Evolutionary conservation across 2,888 invertebrate genomes (phyloP), one percentile per base, ranked within the genome.

Genomic region (Eubasilissa splendida): DNA sequence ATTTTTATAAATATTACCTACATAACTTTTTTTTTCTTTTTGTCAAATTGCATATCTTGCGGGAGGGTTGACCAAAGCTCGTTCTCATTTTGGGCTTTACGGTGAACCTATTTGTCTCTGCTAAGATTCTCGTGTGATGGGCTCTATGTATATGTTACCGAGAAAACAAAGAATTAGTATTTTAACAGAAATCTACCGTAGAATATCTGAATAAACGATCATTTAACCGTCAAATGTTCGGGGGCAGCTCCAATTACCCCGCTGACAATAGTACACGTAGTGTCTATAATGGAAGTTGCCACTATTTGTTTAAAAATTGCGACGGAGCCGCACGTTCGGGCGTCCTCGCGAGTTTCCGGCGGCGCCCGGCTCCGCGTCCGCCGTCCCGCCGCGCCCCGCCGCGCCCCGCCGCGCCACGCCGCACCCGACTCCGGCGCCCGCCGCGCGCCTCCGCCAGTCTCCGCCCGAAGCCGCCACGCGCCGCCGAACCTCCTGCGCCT

Each of bases 331-430:
- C 74, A 42, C 50, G 65, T n/a, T 81, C 81, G 81, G 74, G 81
- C 75, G 75, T 74, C 74, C 74, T 81, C 81, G 81, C 76, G 73
- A 50, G 68, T 78, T 81, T 81, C 81, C 81, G 81, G 59, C 81
- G 68, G 53, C 63, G 53, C 63, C 52, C 12, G 14, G 22, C 22
- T 22, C 60, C 58, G 22, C 22, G n/a, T 14, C 14, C 52, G 53
- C 56, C 56, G 63, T 63, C 14, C 31, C 58, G 70, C 31, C 50
- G 42, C 60, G 31, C 50, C 77, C 78, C 65, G 65, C 71, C 81
- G 68, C 66, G 71, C 50, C 77, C 78, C 65, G 65, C 71, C 81
- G 68, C 66, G 71, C 56, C 81, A 78, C 77, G 77, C 81, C 79
- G 42, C 76, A 59, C 58, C 75, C 65, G 65, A 60, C 81, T 22